phyloP scores from a whole-genome alignment of 2,797 vertebrate genomes.

The Vipera latastei region DNA sequence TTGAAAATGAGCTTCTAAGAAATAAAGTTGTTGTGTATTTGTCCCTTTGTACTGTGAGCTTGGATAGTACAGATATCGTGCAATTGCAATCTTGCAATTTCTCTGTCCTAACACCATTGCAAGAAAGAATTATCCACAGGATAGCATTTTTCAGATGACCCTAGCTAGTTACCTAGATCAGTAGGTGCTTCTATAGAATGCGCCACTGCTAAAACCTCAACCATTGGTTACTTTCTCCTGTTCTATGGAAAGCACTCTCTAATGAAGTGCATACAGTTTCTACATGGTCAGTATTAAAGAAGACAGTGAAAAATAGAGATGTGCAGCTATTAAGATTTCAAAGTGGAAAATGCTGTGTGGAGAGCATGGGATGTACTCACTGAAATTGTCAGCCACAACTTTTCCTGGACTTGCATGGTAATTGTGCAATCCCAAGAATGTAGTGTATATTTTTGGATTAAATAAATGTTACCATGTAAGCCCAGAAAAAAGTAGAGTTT shows the following conservation, averaged over 20 bases:
- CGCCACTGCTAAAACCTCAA: neutral
- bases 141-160: neutral
- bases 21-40: slow-evolving; percentile 37
- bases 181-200: neutral
- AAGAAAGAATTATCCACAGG: neutral
- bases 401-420: neutral
- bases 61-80: slow-evolving; percentile 26
- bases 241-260: neutral
- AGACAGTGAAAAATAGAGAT: neutral
- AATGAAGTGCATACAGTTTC: neutral
- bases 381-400: neutral
- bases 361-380: neutral
- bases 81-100: slow-evolving; percentile 38
- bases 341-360: neutral
- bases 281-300: neutral
- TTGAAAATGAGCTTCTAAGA: slow-evolving; percentile 48
- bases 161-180: neutral
- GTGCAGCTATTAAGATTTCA: neutral
- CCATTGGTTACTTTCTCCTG: neutral
- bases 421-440: neutral
- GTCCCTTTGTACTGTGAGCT: slow-evolving; percentile 36
- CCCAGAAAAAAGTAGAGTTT: neutral
- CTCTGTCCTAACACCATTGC: slow-evolving; percentile 12
- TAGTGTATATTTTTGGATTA: neutral
- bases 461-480: neutral